Conservation (phyloP, 2,888 invertebrate genomes). For the Drosophila histrio region DNA sequence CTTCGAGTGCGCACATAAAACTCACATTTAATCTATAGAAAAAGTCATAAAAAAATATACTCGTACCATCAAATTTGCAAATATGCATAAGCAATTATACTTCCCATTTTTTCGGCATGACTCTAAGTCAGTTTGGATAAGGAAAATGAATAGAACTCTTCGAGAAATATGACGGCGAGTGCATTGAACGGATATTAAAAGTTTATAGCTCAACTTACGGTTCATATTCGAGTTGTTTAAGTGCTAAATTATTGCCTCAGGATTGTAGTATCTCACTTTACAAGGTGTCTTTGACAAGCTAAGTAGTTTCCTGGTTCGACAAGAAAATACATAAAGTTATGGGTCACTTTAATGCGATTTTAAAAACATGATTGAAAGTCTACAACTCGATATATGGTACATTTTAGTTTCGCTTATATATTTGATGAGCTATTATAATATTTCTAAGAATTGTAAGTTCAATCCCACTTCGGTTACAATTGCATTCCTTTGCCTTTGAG, state of each 20-base stretch:
- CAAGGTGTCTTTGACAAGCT: constrained; percentile 1
- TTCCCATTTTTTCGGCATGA: constrained; percentile 1
- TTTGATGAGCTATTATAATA: neutral
- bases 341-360: neutral
- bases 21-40: constrained; percentile 52
- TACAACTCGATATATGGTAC: neutral
- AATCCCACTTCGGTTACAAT: too few species aligned
- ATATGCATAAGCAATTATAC: constrained; percentile 57
- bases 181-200: constrained; percentile 15
- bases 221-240: constrained; percentile 29
- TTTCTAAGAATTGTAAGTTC: neutral
- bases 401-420: neutral
- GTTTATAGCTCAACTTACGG: constrained; percentile 34
- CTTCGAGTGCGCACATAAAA: constrained; percentile 53
- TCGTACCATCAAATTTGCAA: constrained; percentile 49
- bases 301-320: constrained; percentile 15
- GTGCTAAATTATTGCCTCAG: constrained; percentile 32
- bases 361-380: neutral
- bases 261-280: constrained; percentile 21
- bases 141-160: neutral
- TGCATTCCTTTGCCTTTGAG: neutral
- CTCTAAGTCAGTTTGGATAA: constrained; percentile 22
- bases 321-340: constrained; percentile 7
- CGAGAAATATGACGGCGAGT: constrained; percentile 9
- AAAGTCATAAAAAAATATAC: constrained; percentile 53